Percentiles rank a stretch among this genome's conserved stretches.
Conservation (phyloP, 2,113 vertebrate genomes). For the Typhlomys cinereus region DNA sequence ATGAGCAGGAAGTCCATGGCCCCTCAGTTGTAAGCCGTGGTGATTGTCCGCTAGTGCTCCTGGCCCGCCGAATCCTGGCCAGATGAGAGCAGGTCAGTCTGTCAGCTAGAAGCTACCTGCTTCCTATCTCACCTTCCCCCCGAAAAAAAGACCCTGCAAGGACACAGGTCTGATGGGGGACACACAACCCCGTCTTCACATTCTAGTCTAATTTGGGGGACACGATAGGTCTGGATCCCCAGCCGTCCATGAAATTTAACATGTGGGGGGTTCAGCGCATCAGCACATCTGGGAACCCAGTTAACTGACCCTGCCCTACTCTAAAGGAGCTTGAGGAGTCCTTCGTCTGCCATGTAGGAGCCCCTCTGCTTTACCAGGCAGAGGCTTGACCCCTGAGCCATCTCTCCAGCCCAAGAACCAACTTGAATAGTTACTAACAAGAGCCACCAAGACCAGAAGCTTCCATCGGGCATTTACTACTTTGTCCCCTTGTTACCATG, state of each 20-base stretch:
- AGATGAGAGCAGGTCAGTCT: not conserved
- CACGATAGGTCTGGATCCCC: not conserved
- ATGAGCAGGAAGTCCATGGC: no score
- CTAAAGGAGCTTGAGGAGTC: not conserved
- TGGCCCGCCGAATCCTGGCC: no score
- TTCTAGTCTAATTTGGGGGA: not conserved
- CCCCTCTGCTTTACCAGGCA: not conserved
- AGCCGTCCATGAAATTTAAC: not conserved
- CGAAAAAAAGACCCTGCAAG: not conserved
- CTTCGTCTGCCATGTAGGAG: not conserved
- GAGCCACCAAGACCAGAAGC: not conserved
- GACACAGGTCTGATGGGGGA: not conserved
- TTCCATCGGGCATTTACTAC: not conserved
- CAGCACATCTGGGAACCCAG: not conserved
- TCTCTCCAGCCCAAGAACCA: not conserved
- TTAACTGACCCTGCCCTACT: not conserved
- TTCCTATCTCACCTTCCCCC: no score
- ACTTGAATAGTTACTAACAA: not conserved
- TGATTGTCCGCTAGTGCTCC: no score
- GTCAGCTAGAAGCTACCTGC: not conserved
- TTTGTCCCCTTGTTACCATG: no score
- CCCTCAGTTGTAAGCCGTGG: no score
- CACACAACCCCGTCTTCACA: no score
- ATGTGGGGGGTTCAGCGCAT: no score
- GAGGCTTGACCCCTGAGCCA: no score